These are phyloP conservation scores for Cottoperca gobio DNA, from an alignment of 2,797 vertebrate species.

Conservation along the genomic window DNA sequence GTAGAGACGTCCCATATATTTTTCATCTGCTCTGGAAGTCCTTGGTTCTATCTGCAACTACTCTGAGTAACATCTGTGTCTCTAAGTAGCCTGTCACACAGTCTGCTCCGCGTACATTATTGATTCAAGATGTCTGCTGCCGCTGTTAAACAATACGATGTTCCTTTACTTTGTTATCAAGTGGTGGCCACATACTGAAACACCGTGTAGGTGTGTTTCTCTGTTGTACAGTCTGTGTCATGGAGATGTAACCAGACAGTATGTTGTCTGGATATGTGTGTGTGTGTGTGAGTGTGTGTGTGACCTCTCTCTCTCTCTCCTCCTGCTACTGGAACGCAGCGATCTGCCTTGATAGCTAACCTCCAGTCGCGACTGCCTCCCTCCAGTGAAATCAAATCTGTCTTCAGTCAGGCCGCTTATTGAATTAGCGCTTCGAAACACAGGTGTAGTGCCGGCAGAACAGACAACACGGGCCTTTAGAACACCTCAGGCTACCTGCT, in stretches of 20 bases:
- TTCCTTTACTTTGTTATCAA: conserved; percentile 48
- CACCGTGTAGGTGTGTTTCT: conserved; percentile 16
- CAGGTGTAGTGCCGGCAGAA: conserved; percentile 72
- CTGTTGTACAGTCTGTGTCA: conserved; percentile 23
- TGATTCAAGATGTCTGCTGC: conserved; percentile 60
- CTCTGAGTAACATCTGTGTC: conserved; percentile 57
- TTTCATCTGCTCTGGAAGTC: conserved; percentile 50
- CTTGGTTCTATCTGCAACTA: conserved; percentile 30
- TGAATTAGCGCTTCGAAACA: conserved; percentile 79
- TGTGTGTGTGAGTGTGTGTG: neutral
- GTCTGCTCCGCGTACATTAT: conserved; percentile 45
- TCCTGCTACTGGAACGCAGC: conserved; percentile 36
- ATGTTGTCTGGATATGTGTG: conserved; percentile 23
- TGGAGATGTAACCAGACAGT: conserved; percentile 8
- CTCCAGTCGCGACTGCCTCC: conserved; percentile 48
- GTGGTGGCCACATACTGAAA: conserved; percentile 1
- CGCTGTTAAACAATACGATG: conserved; percentile 31
- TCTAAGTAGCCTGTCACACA: conserved; percentile 47
- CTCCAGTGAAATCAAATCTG: conserved; percentile 66
- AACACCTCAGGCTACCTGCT: conserved; percentile 75
- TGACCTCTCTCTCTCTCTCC: conserved; percentile 5
- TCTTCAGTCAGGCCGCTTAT: conserved; percentile 75
- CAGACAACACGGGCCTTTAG: conserved; percentile 76
- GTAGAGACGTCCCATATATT: conserved; percentile 45
- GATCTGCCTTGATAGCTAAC: conserved; percentile 57